Evolutionary conservation across 64 coral and sea anemone genomes (phyloP), one percentile per base, ranked within the genome.

Genomic region (Actinia equina): DNA sequence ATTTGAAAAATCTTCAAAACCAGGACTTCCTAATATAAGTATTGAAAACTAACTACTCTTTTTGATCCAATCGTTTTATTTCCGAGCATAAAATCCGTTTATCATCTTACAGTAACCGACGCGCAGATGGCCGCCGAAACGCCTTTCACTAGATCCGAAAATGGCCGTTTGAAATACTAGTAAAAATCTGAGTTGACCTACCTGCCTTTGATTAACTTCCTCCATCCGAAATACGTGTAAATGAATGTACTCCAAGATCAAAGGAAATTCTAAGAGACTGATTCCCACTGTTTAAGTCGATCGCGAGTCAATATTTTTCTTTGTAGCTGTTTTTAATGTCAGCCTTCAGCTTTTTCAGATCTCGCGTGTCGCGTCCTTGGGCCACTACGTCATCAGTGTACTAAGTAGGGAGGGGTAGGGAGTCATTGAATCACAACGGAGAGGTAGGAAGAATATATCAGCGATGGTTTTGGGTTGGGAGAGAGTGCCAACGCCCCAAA

Each of bases 1-100:
- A 12, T 74, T 74, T 74, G 69, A 74, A 74, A 37, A 74, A 74
- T 74, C n/a, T 8, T 30, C n/a, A 74, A 71, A 74, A 74, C 41
- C 69, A 26, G 25, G 13, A 42, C 26, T 74, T 25, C 22, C 25
- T 42, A 27, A 14, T 30, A 5, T 3, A 2, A 41, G 12, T 30
- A 74, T 74, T 14, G 25, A 30, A 74, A 16, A 13, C 26, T 74
- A 74, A 25, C 4, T 30, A 10, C 25, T 30, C 12, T 74, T 74
- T 74, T 74, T 30, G 26, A 1, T 74, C 25, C 26, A 12, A 74
- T 27, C 69, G 2, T 30, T 74, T 74, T 30, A 74, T 74, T 74
- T 74, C 3, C n/a, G n/a, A 74, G 69, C 26, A 16, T 3, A 30
- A 30, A 41, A 74, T 41, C 69, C n/a, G 15, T 13, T 74, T 30